Conservation (phyloP, 1,140 invertebrate species). For the Drosophila miranda region DNA sequence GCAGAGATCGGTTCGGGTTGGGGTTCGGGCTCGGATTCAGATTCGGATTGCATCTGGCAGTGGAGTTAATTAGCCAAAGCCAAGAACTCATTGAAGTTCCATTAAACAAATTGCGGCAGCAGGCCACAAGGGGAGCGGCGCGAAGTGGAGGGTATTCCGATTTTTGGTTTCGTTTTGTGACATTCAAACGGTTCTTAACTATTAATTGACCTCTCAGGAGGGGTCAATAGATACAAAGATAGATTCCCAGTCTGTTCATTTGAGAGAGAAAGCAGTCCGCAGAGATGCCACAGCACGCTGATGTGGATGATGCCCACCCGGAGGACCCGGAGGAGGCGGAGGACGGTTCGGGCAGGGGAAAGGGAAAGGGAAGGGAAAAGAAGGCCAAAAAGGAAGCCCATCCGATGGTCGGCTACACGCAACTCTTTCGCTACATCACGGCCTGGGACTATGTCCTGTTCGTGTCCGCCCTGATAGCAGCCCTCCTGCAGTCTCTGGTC, state of each 20-base stretch:
- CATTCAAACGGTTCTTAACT: conserved; percentile 50
- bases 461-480: conserved; percentile 83
- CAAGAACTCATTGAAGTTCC: conserved; percentile 24
- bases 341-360: too few relatives aligned
- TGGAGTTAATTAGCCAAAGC: conserved; percentile 41
- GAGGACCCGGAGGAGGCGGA: conserved; percentile 20
- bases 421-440: conserved; percentile 84
- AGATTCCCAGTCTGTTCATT: too few relatives aligned
- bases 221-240: conserved; percentile 47
- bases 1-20: conserved; percentile 17
- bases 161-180: conserved; percentile 27
- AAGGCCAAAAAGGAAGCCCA: conserved; percentile 45
- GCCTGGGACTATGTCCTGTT: conserved; percentile 76
- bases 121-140: not conserved
- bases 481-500: conserved; percentile 84
- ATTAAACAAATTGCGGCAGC: conserved; percentile 30
- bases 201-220: conserved; percentile 66
- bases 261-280: conserved; percentile 25
- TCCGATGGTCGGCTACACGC: conserved; percentile 50
- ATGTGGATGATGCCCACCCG: conserved; percentile 12
- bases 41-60: conserved; percentile 21
- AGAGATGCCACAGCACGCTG: conserved; percentile 29
- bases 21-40: not conserved
- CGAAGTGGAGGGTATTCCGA: conserved; percentile 9
- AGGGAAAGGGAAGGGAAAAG: conserved; percentile 12